phyloP scores from a whole-genome alignment of 2,888 invertebrate genomes.

The Lepidonotus clava region DNA sequence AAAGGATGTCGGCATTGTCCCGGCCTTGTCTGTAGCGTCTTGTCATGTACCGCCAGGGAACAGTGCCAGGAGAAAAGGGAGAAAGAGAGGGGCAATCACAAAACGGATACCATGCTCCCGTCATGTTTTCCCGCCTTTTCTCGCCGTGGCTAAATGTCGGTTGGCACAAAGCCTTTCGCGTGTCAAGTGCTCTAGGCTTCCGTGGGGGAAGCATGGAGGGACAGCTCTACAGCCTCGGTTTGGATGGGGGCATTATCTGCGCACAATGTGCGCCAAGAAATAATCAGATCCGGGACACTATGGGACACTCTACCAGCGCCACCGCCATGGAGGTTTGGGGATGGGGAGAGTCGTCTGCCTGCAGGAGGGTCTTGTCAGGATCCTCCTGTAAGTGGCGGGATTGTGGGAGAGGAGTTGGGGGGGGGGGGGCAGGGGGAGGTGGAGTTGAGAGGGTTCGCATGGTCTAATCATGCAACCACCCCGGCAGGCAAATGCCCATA shows the following conservation, averaged over 20 bases:
- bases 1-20: not conserved
- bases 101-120: not conserved
- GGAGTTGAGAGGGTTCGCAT: too few relatives aligned
- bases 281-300: not conserved
- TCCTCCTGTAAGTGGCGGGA: too few relatives aligned
- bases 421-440: not conserved
- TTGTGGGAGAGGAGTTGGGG: not conserved
- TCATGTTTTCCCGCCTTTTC: not conserved
- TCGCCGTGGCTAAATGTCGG: slow-evolving; percentile 16
- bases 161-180: slow-evolving; percentile 24
- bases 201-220: not conserved
- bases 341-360: not conserved
- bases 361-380: not conserved
- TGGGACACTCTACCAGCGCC: not conserved
- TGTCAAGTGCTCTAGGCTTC: slow-evolving; percentile 38
- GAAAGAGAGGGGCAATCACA: too few relatives aligned
- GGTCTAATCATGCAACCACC: slow-evolving; percentile 1
- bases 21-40: not conserved
- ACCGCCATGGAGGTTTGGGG: not conserved
- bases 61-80: not conserved
- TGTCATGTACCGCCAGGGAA: not conserved
- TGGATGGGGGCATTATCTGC: not conserved
- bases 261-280: slow-evolving; percentile 41
- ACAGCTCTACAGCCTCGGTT: not conserved
- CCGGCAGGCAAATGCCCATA: too few relatives aligned